These are phyloP conservation scores for Drosophila melanica DNA, from an alignment of 1,140 invertebrate genomes.

Conservation along the genomic window DNA sequence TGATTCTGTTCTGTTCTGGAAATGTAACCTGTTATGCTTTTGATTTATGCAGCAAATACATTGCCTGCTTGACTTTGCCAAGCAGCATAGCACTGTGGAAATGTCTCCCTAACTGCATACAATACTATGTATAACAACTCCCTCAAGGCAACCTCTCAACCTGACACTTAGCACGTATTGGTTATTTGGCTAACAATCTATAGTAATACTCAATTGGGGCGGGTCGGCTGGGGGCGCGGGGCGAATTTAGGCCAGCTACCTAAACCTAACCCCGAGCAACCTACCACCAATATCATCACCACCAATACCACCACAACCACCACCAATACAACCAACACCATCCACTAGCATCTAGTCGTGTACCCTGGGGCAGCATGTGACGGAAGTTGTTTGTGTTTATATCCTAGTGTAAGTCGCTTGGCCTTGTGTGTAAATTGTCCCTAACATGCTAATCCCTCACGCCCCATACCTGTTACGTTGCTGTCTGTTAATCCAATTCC, in stretches of 20 bases:
- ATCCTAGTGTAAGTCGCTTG: conserved; percentile 70
- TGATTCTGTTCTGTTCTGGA: conserved; percentile 28
- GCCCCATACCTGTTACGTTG: background rate
- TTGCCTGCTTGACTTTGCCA: conserved; percentile 80
- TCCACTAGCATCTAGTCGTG: conserved; percentile 52
- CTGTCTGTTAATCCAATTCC: conserved; percentile 10
- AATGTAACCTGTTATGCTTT: conserved; percentile 68
- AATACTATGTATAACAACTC: conserved; percentile 34
- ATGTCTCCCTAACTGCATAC: conserved; percentile 50
- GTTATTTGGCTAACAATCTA: conserved; percentile 62
- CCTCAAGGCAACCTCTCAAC: conserved; percentile 16
- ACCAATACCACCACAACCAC: conserved; percentile 34
- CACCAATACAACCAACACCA: conserved; percentile 28
- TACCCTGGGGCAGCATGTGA: conserved; percentile 57
- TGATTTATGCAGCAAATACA: conserved; percentile 77
- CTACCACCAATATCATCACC: conserved; percentile 38
- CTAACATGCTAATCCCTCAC: conserved; percentile 31
- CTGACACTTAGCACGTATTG: conserved; percentile 38
- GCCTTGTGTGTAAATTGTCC: conserved; percentile 40
- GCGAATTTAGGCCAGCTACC: conserved; percentile 16
- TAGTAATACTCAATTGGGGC: conserved; percentile 52
- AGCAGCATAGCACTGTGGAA: conserved; percentile 65
- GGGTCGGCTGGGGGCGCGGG: conserved; percentile 10
- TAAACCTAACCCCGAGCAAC: conserved; percentile 29
- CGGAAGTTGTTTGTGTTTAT: conserved; percentile 63